Base-by-base conservation (phyloP, 2,888 invertebrate species). In the Gymnocheta viridis region DNA sequence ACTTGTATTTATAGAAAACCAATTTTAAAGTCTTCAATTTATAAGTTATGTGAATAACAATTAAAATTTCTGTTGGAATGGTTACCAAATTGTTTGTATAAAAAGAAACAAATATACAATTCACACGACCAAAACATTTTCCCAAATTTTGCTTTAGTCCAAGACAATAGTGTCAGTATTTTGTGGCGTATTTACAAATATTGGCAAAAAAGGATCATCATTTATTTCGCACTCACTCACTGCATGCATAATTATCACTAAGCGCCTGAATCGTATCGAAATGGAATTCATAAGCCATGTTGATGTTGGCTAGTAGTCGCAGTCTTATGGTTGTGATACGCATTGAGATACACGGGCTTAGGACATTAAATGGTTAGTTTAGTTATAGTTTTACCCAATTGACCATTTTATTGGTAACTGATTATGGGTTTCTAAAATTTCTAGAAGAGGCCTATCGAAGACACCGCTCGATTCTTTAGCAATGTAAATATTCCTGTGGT, bases 121-220 rank as follows among this genome's bases (percentile, higher is more conserved):
- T 32, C 56, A 44, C 5, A 64, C 5, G 12, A 54, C 29, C 14
- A 44, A 60, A 19, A 41, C 0, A n/a, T n/a, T 41, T 10, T 24
- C 17, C 17, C 17, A 76, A 60, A 58, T 35, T 69, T 60, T 49
- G 41, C 2, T 19, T 2, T 32, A 27, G 38, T n/a, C 44, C 12
- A 58, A 60, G 14, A 24, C 29, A 19, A 38, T 67, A 58, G 44
- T 49, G 35, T 69, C 7, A 49, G 41, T 38, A n/a, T 38, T 51
- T 78, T 70, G 62, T 72, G 64, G 54, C 29, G 58, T 27, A 32
- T 62, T 64, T 49, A 29, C 27, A 49, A 66, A 80, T 66, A 35
- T 49, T 58, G 29, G 10, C 10, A 47, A 70, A 64, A n/a, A 19
- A 64, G n/a, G n/a, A 56, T 47, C 22, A 76, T 66, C n/a, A 41